phyloP scores from a whole-genome alignment of 2,113 vertebrate species.

The Trichechus manatus region DNA sequence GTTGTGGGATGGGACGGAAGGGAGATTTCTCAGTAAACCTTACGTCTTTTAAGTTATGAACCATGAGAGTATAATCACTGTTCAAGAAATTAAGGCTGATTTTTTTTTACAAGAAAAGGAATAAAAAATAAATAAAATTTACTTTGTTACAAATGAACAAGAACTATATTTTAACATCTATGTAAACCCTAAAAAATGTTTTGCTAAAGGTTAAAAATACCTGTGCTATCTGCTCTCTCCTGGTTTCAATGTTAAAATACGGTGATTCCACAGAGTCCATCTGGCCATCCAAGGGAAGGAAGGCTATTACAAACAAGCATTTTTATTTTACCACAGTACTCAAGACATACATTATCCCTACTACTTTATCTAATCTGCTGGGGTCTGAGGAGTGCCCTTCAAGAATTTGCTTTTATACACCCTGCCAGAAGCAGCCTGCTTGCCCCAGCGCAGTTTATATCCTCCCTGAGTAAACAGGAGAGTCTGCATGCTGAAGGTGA shows the following conservation, averaged over 20 bases:
- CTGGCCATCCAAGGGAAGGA: fast-evolving
- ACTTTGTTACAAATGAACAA: constrained; percentile 1
- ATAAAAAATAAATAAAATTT: neutral
- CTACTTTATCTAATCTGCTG: neutral
- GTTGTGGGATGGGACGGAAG: neutral
- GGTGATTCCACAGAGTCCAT: neutral
- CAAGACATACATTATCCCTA: fast-evolving
- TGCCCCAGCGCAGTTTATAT: neutral
- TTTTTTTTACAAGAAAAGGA: neutral
- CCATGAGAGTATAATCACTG: neutral
- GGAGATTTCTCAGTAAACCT: neutral
- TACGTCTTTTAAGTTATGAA: constrained; percentile 35
- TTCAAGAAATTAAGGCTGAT: neutral
- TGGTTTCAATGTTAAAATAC: neutral
- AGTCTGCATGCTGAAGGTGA: neutral
- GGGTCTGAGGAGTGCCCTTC: neutral
- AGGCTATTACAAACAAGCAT: neutral
- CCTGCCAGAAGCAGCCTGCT: neutral
- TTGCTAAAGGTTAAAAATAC: neutral
- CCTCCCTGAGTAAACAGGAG: neutral
- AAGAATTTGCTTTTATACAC: neutral
- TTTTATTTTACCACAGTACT: too few relatives aligned
- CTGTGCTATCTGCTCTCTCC: neutral
- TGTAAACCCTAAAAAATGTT: neutral
- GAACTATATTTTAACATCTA: neutral